Evolutionary conservation across 2,113 vertebrate genomes (phyloP), one percentile per base, ranked within the genome.

Genomic region (Brevimyrus niger): DNA sequence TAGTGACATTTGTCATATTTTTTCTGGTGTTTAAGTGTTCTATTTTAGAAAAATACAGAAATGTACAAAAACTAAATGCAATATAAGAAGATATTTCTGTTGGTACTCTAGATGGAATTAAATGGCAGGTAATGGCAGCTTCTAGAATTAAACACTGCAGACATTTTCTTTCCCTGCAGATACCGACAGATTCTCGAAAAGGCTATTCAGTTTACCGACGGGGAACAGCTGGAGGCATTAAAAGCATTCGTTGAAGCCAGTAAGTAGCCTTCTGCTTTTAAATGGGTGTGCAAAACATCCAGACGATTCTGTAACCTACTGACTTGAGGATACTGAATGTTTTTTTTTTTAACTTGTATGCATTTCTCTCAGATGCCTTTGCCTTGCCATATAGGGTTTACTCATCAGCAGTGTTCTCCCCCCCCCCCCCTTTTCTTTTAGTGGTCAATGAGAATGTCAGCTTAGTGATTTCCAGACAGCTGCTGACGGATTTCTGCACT

Each of bases 201-300:
- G 93, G 98, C 98, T 84, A 95, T 99, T 92, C 97, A 99, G 94
- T 96, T 98, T 58, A 96, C 94, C 0, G 97, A 97, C 89, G 95
- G 93, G 53, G 98, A 99, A 69, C 98, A 99, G 69, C 95, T 99
- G 89, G 98, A 99, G 92, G 97, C 98, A 91, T 94, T 99, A 92
- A 99, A 99, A 96, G 98, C 98, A 89, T 99, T 99, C 95, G 98
- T 99, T 89, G 98, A 99, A 98, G 98, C 98, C 94, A 99, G 98
- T 99, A 97, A 96, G 98, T 94, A 47, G 23, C 55, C 23, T 85
- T 86, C 13, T 51, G 6, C 85, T 35, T 27, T 17, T 51, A 51
- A 38, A 19, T 21, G 17, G 17, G 53, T 55, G 48, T 80, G 3
- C 3, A 87, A 19, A 73, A 61, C 23, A 47, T 47, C 46, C 27